A percentile compares a stretch with the other conserved stretches of the same genome.
Evolutionary conservation across 2,113 vertebrate genomes (phyloP).

Genomic region (Nyctibius bracteatus): DNA sequence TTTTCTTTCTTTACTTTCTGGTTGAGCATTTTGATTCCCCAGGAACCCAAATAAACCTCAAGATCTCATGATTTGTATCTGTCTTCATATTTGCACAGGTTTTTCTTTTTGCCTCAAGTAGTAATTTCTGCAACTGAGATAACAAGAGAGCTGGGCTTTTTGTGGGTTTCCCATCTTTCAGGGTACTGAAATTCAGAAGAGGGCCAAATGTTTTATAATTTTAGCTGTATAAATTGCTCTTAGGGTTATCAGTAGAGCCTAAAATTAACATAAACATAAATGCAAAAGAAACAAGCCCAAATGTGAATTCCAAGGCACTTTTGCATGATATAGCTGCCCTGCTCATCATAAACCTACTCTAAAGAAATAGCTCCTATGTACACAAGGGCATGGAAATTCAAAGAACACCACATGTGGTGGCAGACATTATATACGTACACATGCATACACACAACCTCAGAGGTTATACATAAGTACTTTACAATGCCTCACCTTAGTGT

Average conservation of each 20-base stretch:
- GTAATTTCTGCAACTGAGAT: background rate
- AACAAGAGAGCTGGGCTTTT: background rate
- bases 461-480: background rate
- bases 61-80: background rate
- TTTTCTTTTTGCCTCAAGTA: background rate
- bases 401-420: background rate
- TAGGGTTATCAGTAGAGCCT: background rate
- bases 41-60: background rate
- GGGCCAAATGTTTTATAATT: background rate
- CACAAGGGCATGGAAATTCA: background rate
- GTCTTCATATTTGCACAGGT: background rate
- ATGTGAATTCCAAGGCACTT: background rate
- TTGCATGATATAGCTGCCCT: background rate
- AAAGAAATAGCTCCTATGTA: background rate
- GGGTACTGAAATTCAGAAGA: background rate
- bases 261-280: background rate
- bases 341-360: background rate
- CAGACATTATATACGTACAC: background rate
- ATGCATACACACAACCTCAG: background rate
- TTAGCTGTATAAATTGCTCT: background rate
- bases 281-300: background rate
- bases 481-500: background rate
- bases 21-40: background rate
- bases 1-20: background rate
- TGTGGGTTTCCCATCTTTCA: background rate